Evolutionary conservation across 1,140 invertebrate species (phyloP), one percentile per base, ranked within the genome.

Genomic region (Pteromalus puparum): DNA sequence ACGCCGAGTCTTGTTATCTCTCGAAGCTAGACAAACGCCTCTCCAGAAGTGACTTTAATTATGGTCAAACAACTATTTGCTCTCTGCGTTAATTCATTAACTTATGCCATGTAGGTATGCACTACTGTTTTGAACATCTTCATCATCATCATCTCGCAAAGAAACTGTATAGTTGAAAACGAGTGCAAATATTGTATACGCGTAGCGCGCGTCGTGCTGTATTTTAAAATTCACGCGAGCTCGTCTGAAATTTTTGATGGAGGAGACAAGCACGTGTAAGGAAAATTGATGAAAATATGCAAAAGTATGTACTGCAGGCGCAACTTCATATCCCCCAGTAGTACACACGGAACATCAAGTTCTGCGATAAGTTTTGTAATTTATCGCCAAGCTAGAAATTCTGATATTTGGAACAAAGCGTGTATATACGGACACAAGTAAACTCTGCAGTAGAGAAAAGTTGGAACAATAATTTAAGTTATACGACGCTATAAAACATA

Each of bases 391-490:
- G 42, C 74, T 76, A 61, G 42, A 76, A 48, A 76, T 76, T 15
- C 74, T 48, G n/a, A 48, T n/a, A 76, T 53, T 26, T 38, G 30
- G 42, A 48, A 53, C 30, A 76, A 53, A 46, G 74, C 74, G 9
- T 10, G 72, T 38, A 34, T 5, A 5, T 61, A 61, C 18, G 21
- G n/a, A n/a, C 18, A 53, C n/a, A 53, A 24, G 74, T 46, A 48
- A 48, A 76, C 30, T 46, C 68, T 6, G 26, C 30, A 53, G n/a
- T 28, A 42, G 42, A 42, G 42, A 24, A 46, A 76, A 76, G 42
- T 76, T 76, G 38, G 38, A 53, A 76, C 74, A 24, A 76, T 76
- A 48, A 76, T 34, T 48, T 76, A 46, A 76, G 38, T 28, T 61
- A 42, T 74, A 76, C 42, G 38, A 76, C 21, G 42, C 38, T 10